Evolutionary conservation across 2,113 vertebrate species (phyloP).

Genomic region (Anolis carolinensis): DNA sequence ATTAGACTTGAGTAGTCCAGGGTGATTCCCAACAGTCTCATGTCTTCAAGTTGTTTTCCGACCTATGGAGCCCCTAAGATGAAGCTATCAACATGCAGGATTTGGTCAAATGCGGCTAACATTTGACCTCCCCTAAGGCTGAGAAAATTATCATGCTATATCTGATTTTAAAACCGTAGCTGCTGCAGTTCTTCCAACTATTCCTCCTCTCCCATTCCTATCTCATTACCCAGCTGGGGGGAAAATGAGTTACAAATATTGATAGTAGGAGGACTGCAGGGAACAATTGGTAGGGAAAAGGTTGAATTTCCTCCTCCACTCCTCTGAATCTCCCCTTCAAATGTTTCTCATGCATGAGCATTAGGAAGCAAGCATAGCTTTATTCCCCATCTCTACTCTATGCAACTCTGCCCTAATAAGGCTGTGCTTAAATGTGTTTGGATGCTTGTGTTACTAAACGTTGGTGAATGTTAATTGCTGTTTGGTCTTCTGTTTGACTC

Average conservation of each 20-base stretch:
- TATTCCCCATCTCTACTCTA: background rate
- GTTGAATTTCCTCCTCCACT: background rate
- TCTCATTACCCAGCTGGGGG: no score
- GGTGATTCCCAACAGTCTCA: no score
- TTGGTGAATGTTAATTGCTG: slow-evolving; percentile 23
- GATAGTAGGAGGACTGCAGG: background rate
- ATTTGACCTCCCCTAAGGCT: no score
- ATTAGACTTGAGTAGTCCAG: no score
- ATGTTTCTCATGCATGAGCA: background rate
- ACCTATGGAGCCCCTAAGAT: no score
- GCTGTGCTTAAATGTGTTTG: background rate
- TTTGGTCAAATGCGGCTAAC: no score
- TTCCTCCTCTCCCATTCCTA: no score
- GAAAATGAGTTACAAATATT: background rate
- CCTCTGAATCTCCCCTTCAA: background rate
- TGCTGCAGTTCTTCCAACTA: no score
- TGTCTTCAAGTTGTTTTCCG: no score
- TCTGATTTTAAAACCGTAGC: no score
- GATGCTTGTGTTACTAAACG: background rate
- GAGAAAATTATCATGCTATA: no score
- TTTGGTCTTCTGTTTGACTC: slow-evolving; percentile 12
- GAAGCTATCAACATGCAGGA: no score
- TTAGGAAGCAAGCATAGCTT: background rate
- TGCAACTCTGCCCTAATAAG: background rate
- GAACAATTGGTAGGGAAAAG: background rate